These are phyloP conservation scores for Oscheius sp. DNA, from an alignment of 2,888 invertebrate genomes.

Conservation along the genomic window DNA sequence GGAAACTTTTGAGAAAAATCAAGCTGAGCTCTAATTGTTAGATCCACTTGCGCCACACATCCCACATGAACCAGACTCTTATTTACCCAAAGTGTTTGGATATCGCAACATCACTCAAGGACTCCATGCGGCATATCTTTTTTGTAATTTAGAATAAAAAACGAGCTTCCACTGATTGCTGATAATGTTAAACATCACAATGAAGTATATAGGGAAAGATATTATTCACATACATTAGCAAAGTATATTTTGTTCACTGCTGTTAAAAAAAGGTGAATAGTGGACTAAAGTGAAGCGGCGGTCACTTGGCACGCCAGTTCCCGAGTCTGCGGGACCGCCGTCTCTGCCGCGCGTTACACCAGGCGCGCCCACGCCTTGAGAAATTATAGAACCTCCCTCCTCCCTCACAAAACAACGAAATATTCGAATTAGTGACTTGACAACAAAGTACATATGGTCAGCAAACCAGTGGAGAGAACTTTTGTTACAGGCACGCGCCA, in stretches of 20 bases:
- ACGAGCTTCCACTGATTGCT: too few relatives aligned
- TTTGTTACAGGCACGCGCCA: background rate
- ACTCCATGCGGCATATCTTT: conserved; percentile 28
- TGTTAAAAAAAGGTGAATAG: too few relatives aligned
- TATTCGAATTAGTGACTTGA: background rate
- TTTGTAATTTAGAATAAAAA: conserved; percentile 11
- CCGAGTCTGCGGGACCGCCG: conserved; percentile 29
- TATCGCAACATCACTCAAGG: conserved; percentile 31
- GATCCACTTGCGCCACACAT: conserved; percentile 28
- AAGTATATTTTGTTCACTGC: too few relatives aligned
- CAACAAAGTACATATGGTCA: background rate
- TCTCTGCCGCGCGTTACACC: conserved; percentile 29
- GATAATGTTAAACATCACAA: too few relatives aligned
- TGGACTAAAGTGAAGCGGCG: conserved; percentile 25
- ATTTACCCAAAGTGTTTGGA: conserved; percentile 25
- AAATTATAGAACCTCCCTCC: conserved; percentile 30
- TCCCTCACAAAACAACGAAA: conserved; percentile 20
- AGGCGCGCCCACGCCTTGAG: conserved; percentile 27
- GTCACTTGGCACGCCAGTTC: conserved; percentile 31
- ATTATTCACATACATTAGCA: too few relatives aligned
- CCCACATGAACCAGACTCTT: conserved; percentile 29
- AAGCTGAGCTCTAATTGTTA: conserved; percentile 22
- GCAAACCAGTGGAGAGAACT: background rate
- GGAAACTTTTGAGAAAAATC: background rate
- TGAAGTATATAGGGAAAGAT: too few relatives aligned